Conservation (phyloP, 2,797 vertebrate species). For the Acanthiza pusilla region DNA sequence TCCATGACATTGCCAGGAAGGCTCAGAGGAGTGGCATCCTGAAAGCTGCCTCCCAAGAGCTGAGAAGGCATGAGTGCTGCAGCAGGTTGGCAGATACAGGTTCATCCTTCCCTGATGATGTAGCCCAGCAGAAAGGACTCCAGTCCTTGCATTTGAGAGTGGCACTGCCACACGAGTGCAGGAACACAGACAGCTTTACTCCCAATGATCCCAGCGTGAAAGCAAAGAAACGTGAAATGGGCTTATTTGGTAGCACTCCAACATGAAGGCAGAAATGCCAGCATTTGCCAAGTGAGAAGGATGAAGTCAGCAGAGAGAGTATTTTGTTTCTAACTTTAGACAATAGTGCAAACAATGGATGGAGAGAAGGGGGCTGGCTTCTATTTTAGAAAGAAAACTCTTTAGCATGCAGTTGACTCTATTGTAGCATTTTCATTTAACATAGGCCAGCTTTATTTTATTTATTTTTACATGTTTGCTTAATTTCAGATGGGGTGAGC, state of each 20-base stretch:
- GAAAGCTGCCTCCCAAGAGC: not conserved
- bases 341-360: slow-evolving; percentile 32
- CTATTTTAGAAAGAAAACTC: slow-evolving; percentile 17
- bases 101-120: not conserved
- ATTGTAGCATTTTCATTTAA: not conserved
- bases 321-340: slow-evolving; percentile 57
- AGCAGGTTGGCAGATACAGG: not conserved
- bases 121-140: not conserved
- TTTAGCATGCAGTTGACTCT: not conserved
- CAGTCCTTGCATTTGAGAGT: not conserved
- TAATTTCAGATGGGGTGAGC: slow-evolving; percentile 3
- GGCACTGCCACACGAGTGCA: not conserved
- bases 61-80: fast-evolving
- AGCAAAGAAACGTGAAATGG: not conserved
- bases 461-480: slow-evolving; percentile 31
- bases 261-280: not conserved
- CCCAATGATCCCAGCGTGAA: not conserved
- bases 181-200: not conserved
- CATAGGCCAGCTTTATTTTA: slow-evolving; percentile 37
- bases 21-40: not conserved
- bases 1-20: not conserved
- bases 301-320: slow-evolving; percentile 30
- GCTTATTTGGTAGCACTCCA: slow-evolving; percentile 37
- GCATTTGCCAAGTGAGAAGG: not conserved
- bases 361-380: not conserved